A percentile compares a stretch with the other conserved stretches of the same genome.
Evolutionary conservation across 2,888 invertebrate species (phyloP).

Genomic region (Crocallis elinguaria): DNA sequence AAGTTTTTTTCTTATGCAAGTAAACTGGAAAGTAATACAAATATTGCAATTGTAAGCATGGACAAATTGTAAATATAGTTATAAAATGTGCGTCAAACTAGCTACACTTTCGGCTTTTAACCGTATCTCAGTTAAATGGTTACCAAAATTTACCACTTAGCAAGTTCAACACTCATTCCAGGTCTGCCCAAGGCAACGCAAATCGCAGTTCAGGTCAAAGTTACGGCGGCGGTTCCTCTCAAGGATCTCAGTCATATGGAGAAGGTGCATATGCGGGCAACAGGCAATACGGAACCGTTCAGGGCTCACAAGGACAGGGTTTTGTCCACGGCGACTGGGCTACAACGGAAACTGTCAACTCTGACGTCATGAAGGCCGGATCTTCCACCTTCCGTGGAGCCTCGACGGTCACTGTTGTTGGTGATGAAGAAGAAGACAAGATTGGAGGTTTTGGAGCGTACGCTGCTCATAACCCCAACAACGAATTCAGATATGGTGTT

Average conservation of each 20-base stretch:
- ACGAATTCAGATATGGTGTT: constrained; percentile 72
- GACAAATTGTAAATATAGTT: no score
- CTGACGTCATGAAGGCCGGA: constrained; percentile 72
- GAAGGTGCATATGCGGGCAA: constrained; percentile 22
- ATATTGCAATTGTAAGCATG: neutral
- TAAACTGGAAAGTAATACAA: neutral
- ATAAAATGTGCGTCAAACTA: no score
- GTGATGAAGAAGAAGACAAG: constrained; percentile 70
- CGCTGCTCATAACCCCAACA: constrained; percentile 70
- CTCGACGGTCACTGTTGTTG: constrained; percentile 67
- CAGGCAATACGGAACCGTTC: constrained; percentile 23
- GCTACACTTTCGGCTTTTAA: no score
- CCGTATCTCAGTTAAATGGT: no score
- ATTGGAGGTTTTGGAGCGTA: constrained; percentile 69
- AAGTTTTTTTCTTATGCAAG: no score
- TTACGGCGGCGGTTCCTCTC: constrained; percentile 22
- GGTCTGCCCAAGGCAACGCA: constrained; percentile 41
- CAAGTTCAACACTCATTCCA: neutral
- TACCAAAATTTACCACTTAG: no score
- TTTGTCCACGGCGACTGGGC: constrained; percentile 74
- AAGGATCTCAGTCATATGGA: constrained; percentile 24
- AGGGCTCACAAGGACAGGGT: constrained; percentile 50
- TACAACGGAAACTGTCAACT: constrained; percentile 78
- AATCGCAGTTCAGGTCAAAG: constrained; percentile 40
- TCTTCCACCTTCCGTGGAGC: constrained; percentile 65